phyloP scores from a whole-genome alignment of 2,113 vertebrate genomes.

The Oreochromis niloticus region DNA sequence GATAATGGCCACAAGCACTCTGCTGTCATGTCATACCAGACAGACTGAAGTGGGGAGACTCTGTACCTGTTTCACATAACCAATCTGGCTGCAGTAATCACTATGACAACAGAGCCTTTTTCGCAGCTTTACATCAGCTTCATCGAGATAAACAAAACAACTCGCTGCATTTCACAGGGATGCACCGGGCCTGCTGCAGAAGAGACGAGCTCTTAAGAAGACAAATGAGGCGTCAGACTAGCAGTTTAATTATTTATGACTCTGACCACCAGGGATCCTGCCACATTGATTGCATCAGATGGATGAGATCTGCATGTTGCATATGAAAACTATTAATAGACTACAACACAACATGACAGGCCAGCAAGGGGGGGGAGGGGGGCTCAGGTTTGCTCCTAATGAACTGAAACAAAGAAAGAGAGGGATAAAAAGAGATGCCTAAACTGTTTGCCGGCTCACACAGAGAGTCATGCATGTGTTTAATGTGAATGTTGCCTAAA shows the following conservation, averaged over 20 bases:
- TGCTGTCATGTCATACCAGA: neutral
- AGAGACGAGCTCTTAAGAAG: neutral
- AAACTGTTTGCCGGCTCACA: neutral
- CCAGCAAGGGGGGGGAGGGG: neutral
- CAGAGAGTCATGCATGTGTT: neutral
- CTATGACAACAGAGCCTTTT: constrained; percentile 9
- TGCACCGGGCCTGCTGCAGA: neutral
- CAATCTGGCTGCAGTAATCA: neutral
- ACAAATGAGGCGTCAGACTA: neutral
- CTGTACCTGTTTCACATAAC: neutral
- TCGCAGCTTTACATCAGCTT: neutral
- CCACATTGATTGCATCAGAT: constrained; percentile 24
- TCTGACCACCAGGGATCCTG: neutral
- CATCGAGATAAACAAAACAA: neutral
- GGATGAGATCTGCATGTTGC: constrained; percentile 15
- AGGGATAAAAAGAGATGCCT: neutral
- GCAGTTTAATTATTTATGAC: constrained; percentile 48
- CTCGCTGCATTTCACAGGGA: neutral
- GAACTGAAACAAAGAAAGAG: neutral
- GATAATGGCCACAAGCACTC: constrained; percentile 1
- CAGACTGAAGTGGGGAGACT: neutral
- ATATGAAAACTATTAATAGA: constrained; percentile 24
- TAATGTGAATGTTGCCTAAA: neutral
- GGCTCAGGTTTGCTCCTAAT: neutral
- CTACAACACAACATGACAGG: neutral